phyloP scores from a whole-genome alignment of 2,888 invertebrate species.

The Ellobium chinense region DNA sequence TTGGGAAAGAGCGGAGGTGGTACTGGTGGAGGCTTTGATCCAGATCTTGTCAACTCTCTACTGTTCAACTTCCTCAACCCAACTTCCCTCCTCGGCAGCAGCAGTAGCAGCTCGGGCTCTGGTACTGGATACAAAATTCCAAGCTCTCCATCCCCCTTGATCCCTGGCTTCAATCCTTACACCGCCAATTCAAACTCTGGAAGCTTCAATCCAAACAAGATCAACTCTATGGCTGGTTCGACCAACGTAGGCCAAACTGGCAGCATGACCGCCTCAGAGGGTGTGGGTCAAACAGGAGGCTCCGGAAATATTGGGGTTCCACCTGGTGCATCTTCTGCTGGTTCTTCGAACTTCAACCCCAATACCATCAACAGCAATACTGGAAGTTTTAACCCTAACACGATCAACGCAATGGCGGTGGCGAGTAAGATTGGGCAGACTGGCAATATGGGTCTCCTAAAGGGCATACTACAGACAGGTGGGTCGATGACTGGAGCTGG shows the following conservation, averaged over 20 bases:
- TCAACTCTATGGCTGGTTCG: neutral
- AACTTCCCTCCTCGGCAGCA: neutral
- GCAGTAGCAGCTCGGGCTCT: neutral
- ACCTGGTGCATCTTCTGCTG: neutral
- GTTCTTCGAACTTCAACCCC: neutral
- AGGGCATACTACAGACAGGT: neutral
- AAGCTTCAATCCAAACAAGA: neutral
- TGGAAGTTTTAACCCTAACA: neutral
- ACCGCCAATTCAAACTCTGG: neutral
- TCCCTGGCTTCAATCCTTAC: too few relatives aligned
- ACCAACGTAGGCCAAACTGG: neutral
- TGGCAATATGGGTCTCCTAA: neutral
- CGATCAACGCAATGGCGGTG: neutral
- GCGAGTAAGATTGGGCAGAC: neutral
- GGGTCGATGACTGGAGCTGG: neutral
- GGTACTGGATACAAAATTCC: neutral
- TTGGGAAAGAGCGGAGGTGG: neutral
- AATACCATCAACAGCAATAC: neutral
- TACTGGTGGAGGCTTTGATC: neutral
- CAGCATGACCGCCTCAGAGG: neutral
- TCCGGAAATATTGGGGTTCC: neutral
- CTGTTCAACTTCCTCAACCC: neutral
- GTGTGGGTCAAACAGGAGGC: conserved; percentile 6
- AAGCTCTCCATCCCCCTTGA: neutral
- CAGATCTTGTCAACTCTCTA: neutral